Base-by-base conservation (phyloP, 2,888 invertebrate genomes). In the Pemphredon lugubris region DNA sequence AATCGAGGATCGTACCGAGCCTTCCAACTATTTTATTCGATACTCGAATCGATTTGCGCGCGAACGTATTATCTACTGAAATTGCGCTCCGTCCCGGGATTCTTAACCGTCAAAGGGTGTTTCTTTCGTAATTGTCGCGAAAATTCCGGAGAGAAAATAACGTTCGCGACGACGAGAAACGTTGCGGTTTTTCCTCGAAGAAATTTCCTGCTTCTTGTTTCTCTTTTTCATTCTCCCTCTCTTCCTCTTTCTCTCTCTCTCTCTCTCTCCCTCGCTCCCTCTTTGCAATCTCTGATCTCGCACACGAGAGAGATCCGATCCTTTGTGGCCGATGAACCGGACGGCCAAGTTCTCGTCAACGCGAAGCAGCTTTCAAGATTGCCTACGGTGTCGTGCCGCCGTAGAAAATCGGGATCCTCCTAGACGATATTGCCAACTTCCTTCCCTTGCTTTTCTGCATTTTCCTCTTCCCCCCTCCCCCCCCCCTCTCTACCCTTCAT, bases 361-460 rank as follows among this genome's bases (percentile, higher is more conserved):
- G 50, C 61, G 64, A 73, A 58, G 51, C 72, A 73, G 74, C 72
- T 71, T 81, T 79, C 74, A 44, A 54, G 76, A 75, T 75, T 76
- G 76, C 54, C 68, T 75, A 60, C 57, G 65, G 66, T 67, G 54
- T 58, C 66, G 59, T 18, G 60, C 50, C 65, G 44, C 44, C 63
- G 64, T 60, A 57, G 57, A 65, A 70, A 80, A 82, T 83, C 81
- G 78, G 75, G 71, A 73, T 69, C 72, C 72, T 75, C 67, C 58
- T 48, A 48, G 73, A 69, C 77, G 73, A 77, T 83, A 81, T 73
- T 75, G 73, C 72, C 73, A 77, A 77, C 70, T 67, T 83, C 54
- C 68, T 64, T 64, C 55, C 63, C 63, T 65, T 45, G 67, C 16
- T 66, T 44, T 50, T 55, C 65, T 40, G 57, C 58, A 77, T 73